Evolutionary conservation across 2,113 vertebrate genomes (phyloP), one percentile per base, ranked within the genome.

Genomic region (Amazona guildingii): DNA sequence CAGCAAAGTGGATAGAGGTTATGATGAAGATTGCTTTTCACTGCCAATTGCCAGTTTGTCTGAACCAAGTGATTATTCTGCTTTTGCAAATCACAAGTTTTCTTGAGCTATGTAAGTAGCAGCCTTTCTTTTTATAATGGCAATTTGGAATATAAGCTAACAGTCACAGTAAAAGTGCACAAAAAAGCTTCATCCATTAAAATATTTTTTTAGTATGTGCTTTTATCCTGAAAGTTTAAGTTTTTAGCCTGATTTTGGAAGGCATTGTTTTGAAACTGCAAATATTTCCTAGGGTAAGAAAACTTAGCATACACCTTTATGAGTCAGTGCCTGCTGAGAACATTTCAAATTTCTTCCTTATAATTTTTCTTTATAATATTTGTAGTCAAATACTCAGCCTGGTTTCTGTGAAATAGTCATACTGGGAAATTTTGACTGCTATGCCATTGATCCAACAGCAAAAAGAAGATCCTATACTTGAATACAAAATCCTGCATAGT

Each of bases 191-290:
- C 7, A 12, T 46, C 4, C 1, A 4, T 55, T 48, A 43, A 69
- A 83, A 24, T 4, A 7, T 16, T 18, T 70, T 70, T 61, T 44
- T 52, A 41, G 0, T 15, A 33, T 5, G 1, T 16, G 2, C 2
- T 25, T 44, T 14, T 55, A 51, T 41, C 14, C 64, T 72, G 12
- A 79, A 49, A 49, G 10, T 25, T 83, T 35, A 80, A 52, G 2
- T 33, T 68, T 81, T 75, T 25, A 66, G 27, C 24, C 16, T 68
- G 6, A 13, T 33, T 83, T 79, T 44, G 11, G 17, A 67, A 67
- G 1, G 62, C 43, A 29, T 7, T 18, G 4, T 14, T 63, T 69
- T 62, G 20, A 81, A 91, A 77, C 43, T 43, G 6, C 6, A 95
- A 57, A 51, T 70, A 74, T 57, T 77, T 89, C 17, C 10, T 11